These are phyloP conservation scores for Melanaphis sacchari DNA, from an alignment of 1,140 invertebrate genomes.

Conservation along the genomic window DNA sequence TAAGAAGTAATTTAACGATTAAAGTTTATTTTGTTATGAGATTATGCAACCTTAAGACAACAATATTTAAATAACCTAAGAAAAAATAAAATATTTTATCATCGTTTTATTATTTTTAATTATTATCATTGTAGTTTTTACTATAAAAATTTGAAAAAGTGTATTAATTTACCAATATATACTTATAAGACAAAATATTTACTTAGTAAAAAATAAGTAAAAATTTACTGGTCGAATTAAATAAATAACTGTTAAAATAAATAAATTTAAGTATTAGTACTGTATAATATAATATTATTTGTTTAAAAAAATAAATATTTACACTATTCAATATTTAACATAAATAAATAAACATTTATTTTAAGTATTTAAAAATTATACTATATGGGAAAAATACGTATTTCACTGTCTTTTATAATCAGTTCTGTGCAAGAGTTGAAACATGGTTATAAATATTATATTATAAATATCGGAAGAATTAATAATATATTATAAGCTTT, in stretches of 20 bases:
- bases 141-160: not conserved
- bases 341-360: too few species aligned
- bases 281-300: too few species aligned
- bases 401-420: too few species aligned
- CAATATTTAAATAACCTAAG: not conserved
- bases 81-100: not conserved
- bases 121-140: not conserved
- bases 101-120: not conserved
- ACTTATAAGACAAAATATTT: not conserved
- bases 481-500: not conserved
- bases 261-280: too few species aligned
- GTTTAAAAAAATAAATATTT: too few species aligned
- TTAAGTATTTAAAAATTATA: too few species aligned
- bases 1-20: not conserved
- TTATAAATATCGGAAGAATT: not conserved
- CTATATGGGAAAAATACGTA: too few species aligned
- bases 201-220: too few species aligned
- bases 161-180: not conserved
- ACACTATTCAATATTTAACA: too few species aligned
- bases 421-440: too few species aligned
- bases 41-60: not conserved
- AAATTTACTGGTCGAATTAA: too few species aligned
- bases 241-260: too few species aligned
- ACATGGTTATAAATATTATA: not conserved
- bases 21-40: not conserved